phyloP scores from a whole-genome alignment of 2,888 invertebrate genomes.

The Alloplasta piceator region DNA sequence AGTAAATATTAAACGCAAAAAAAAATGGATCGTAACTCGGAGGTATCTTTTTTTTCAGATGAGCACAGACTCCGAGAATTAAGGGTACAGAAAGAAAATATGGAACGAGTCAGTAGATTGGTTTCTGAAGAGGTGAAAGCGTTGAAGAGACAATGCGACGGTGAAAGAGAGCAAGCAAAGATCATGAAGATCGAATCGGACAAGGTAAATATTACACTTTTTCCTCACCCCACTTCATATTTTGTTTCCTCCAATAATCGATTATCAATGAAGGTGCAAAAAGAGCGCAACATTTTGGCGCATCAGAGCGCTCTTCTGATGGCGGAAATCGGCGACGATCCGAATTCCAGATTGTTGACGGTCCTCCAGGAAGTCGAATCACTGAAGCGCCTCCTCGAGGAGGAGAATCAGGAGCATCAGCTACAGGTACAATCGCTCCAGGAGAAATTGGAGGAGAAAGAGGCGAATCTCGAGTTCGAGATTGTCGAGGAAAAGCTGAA shows the following conservation, averaged over 20 bases:
- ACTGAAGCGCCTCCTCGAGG: slow-evolving; percentile 86
- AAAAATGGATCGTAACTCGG: too few relatives aligned
- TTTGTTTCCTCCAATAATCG: neutral
- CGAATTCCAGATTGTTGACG: slow-evolving; percentile 84
- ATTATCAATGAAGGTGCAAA: slow-evolving; percentile 84
- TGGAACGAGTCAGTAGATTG: slow-evolving; percentile 87
- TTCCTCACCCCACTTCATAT: neutral
- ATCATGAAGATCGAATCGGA: slow-evolving; percentile 82
- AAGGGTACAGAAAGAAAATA: slow-evolving; percentile 85
- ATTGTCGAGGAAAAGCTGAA: slow-evolving; percentile 89
- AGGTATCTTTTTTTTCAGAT: slow-evolving; percentile 60
- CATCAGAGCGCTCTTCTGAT: slow-evolving; percentile 88
- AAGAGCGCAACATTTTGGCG: slow-evolving; percentile 87
- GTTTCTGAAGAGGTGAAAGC: slow-evolving; percentile 87
- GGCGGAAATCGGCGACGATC: slow-evolving; percentile 86
- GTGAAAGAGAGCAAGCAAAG: slow-evolving; percentile 86
- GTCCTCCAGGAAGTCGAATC: slow-evolving; percentile 87
- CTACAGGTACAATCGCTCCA: slow-evolving; percentile 86
- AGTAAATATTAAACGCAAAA: too few relatives aligned
- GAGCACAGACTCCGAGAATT: slow-evolving; percentile 72
- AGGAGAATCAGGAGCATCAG: slow-evolving; percentile 85
- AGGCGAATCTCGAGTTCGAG: slow-evolving; percentile 88
- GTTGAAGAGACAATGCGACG: slow-evolving; percentile 86
- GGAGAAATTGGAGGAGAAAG: slow-evolving; percentile 87
- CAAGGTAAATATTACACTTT: slow-evolving; percentile 75